Evolutionary conservation across 2,888 invertebrate species (phyloP), one percentile per base, ranked within the genome.

Genomic region (Cheiracanthium punctorium): DNA sequence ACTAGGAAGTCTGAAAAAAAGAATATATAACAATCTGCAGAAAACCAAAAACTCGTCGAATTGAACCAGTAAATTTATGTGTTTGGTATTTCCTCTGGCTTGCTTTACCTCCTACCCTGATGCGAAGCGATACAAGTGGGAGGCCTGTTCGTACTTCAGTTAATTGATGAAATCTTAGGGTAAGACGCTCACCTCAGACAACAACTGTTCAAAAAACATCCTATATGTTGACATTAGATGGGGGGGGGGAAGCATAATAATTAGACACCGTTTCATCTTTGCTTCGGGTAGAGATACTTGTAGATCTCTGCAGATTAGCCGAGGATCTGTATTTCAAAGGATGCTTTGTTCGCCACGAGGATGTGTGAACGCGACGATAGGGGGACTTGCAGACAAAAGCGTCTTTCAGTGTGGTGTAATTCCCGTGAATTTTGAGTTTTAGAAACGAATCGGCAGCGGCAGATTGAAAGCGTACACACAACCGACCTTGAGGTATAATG

Each of bases 301-400:
- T 24, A 24, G 58, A 58, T 58, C n/a, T n/a, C n/a, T n/a, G n/a
- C n/a, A n/a, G n/a, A n/a, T 58, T 24, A 17, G 24, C 58, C 24
- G 1, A 1, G 58, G 58, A 58, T 58, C n/a, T n/a, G 4, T 2
- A 24, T 58, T 7, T 58, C 5, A 58, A 58, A 58, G 24, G 12
- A 24, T 5, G 20, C 58, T 58, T 58, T 58, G 58, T 58, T 5
- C 1, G 58, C 58, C 58, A 58, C 58, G 58, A 58, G 58, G 58
- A 58, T 58, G 58, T 58, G 58, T 58, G 58, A 58, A 58, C 20
- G 58, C 58, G 58, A 58, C 58, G 24, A 58, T 10, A 17, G 24
- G 58, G n/a, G 58, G 24, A 24, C 24, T 2, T 12, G 12, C 24
- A 5, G 24, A 58, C 58, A 58, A 58, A n/a, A 58, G 58, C 2